These are phyloP conservation scores for Probaryconus sp. DNA, from an alignment of 1,140 invertebrate species.

Conservation along the genomic window DNA sequence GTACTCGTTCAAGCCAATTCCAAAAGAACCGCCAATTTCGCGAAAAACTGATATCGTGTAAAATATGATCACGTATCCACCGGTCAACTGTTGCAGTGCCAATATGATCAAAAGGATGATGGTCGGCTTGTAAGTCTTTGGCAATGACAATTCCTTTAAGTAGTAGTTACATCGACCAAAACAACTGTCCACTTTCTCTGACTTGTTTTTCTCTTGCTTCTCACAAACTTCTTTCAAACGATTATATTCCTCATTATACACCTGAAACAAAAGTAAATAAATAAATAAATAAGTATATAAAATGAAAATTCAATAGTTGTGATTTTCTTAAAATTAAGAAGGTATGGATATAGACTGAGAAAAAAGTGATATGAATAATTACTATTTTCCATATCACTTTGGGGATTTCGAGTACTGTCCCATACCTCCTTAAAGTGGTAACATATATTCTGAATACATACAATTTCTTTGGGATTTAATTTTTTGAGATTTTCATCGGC, in stretches of 20 bases:
- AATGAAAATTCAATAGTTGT: slow-evolving; percentile 9
- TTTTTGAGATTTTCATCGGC: slow-evolving; percentile 73
- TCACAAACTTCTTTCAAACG: slow-evolving; percentile 63
- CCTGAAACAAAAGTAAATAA: slow-evolving; percentile 61
- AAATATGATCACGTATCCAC: slow-evolving; percentile 83
- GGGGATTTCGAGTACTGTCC: no score
- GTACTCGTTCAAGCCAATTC: slow-evolving; percentile 74
- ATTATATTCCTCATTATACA: slow-evolving; percentile 71
- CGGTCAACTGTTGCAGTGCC: slow-evolving; percentile 80
- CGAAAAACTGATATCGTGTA: slow-evolving; percentile 82
- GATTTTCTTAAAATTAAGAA: not conserved
- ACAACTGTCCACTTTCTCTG: slow-evolving; percentile 4
- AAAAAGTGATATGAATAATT: no score
- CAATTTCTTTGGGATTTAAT: slow-evolving; percentile 71
- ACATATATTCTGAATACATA: slow-evolving; percentile 21
- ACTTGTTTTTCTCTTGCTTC: slow-evolving; percentile 15
- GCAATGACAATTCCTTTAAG: slow-evolving; percentile 51
- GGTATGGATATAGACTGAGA: no score
- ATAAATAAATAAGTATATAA: not conserved
- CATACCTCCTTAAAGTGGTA: no score
- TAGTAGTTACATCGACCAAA: slow-evolving; percentile 52
- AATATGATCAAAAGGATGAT: slow-evolving; percentile 78
- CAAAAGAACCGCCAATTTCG: slow-evolving; percentile 75
- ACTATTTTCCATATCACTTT: slow-evolving; percentile 2
- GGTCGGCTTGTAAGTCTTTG: slow-evolving; percentile 78